Evolutionary conservation across 2,888 invertebrate genomes (phyloP).

Genomic region (Tryphoninae sp.): DNA sequence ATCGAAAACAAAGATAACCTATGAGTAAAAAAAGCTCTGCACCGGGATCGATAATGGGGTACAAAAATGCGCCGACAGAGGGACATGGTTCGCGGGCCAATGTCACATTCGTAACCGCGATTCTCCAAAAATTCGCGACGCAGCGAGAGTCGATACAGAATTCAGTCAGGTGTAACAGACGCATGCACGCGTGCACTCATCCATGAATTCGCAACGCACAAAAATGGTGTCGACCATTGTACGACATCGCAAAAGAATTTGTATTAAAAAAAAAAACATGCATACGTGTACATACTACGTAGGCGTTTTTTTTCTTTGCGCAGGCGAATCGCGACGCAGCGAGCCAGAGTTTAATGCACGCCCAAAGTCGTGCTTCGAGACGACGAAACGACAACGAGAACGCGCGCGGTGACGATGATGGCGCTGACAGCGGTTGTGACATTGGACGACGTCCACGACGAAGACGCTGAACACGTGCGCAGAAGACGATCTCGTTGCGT

Average conservation of each 20-base stretch:
- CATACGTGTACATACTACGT: constrained; percentile 69
- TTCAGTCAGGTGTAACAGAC: not conserved
- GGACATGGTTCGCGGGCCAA: not conserved
- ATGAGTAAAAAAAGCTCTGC: constrained; percentile 24
- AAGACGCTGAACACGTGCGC: constrained; percentile 31
- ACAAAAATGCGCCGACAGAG: constrained; percentile 8
- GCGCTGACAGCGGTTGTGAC: constrained; percentile 40
- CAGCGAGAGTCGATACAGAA: not conserved
- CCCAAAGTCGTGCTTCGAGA: constrained; percentile 8
- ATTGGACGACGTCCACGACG: constrained; percentile 39
- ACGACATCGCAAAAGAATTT: not conserved
- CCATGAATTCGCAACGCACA: constrained; percentile 5
- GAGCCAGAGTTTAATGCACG: constrained; percentile 52
- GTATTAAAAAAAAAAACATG: constrained; percentile 5
- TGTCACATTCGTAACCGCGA: not conserved
- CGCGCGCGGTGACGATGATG: constrained; percentile 5
- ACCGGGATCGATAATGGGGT: constrained; percentile 19
- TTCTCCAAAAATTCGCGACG: not conserved
- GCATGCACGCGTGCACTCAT: constrained; percentile 40
- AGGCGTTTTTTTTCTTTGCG: constrained; percentile 56
- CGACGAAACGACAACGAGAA: constrained; percentile 19
- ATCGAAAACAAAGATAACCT: constrained; percentile 18
- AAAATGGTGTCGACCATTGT: constrained; percentile 23
- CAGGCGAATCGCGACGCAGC: constrained; percentile 59
- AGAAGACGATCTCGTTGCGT: constrained; percentile 24